phyloP scores from a whole-genome alignment of 2,888 invertebrate species.

The Clanis bilineata region DNA sequence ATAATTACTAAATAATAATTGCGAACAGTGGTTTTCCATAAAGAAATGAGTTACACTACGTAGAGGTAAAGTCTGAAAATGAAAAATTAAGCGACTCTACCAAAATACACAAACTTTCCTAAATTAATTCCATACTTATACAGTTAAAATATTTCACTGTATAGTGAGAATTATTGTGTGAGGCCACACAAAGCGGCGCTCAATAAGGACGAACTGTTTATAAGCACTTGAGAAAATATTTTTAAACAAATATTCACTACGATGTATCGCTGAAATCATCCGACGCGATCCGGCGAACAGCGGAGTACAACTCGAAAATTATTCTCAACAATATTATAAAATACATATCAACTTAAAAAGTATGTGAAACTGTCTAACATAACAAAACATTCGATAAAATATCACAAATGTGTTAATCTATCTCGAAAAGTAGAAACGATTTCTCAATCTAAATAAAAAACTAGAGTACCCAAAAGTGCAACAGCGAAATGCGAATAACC shows the following conservation, averaged over 20 bases:
- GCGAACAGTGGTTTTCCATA: too few relatives aligned
- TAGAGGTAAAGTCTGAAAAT: too few relatives aligned
- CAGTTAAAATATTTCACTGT: slow-evolving; percentile 23
- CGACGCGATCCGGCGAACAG: background rate
- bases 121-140: background rate
- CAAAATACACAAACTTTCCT: background rate
- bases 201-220: slow-evolving; percentile 48
- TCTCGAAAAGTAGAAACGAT: too few relatives aligned
- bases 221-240: slow-evolving; percentile 57
- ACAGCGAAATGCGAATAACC: background rate
- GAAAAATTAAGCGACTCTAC: too few relatives aligned
- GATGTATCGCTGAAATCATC: slow-evolving; percentile 14
- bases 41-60: too few relatives aligned
- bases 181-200: slow-evolving; percentile 28
- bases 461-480: background rate
- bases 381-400: background rate
- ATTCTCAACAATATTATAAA: background rate
- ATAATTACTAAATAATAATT: too few relatives aligned
- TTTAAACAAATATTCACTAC: slow-evolving; percentile 21
- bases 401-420: background rate
- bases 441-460: background rate
- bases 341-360: background rate
- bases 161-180: slow-evolving; percentile 25
- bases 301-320: background rate
- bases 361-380: background rate